Percentiles rank a stretch among this genome's conserved stretches.
Evolutionary conservation across 2,888 invertebrate genomes (phyloP).

Genomic region (Trissoscelio sp.): DNA sequence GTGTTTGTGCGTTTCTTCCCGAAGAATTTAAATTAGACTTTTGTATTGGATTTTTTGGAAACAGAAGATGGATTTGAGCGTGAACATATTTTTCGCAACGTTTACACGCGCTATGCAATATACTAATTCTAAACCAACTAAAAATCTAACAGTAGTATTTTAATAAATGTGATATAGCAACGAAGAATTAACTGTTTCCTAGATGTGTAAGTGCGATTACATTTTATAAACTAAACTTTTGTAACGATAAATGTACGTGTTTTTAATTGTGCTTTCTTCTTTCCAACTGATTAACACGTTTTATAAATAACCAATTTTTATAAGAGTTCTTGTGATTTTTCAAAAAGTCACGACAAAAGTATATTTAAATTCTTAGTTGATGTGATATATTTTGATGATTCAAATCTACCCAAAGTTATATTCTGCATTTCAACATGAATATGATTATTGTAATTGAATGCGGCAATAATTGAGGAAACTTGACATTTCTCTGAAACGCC

Average conservation of each 20-base stretch:
- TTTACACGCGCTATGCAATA: conserved; percentile 36
- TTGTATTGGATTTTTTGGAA: conserved; percentile 40
- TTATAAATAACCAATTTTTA: conserved; percentile 22
- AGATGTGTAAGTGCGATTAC: conserved; percentile 58
- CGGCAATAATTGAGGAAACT: neutral
- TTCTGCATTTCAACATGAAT: conserved; percentile 18
- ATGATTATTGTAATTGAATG: conserved; percentile 8
- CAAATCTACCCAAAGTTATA: neutral
- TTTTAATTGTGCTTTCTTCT: conserved; percentile 46
- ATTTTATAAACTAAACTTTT: conserved; percentile 56
- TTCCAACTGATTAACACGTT: conserved; percentile 30
- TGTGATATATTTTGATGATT: conserved; percentile 8
- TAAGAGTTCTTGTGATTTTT: conserved; percentile 36
- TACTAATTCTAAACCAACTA: conserved; percentile 37
- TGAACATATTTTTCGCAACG: conserved; percentile 37
- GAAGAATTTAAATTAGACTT: conserved; percentile 38
- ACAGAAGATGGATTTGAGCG: conserved; percentile 14
- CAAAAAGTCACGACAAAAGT: conserved; percentile 45
- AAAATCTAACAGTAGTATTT: conserved; percentile 42
- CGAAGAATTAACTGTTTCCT: conserved; percentile 52
- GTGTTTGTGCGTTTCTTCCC: conserved; percentile 9
- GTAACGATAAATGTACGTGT: conserved; percentile 27
- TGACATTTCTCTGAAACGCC: conserved; percentile 1
- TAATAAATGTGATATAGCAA: conserved; percentile 58
- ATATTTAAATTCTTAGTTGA: conserved; percentile 21